These are phyloP conservation scores for Baccha elongata DNA, from an alignment of 2,888 invertebrate species.

Conservation along the genomic window DNA sequence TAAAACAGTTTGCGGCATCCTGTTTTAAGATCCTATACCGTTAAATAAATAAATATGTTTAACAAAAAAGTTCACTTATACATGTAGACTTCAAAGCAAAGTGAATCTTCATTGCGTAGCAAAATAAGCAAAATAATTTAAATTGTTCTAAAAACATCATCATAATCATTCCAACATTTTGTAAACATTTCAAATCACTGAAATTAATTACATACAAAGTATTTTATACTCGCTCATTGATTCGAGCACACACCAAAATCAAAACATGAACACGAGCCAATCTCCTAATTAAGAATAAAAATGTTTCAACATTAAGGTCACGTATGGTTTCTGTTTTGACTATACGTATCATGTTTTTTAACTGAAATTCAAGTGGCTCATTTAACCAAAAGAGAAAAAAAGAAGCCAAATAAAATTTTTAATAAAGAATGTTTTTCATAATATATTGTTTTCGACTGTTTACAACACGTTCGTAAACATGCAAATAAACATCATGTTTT, in stretches of 20 bases:
- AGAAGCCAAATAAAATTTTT: not conserved
- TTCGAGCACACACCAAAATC: constrained; percentile 27
- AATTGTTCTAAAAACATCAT: constrained; percentile 40
- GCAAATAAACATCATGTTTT: constrained; percentile 41
- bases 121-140: constrained; percentile 38
- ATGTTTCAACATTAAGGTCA: constrained; percentile 29
- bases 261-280: constrained; percentile 17
- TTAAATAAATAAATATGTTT: not conserved
- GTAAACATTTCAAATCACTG: constrained; percentile 37
- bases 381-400: too few relatives aligned
- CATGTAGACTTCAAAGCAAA: constrained; percentile 18
- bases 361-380: constrained; percentile 27
- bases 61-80: not conserved
- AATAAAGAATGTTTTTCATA: not conserved
- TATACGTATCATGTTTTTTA: not conserved
- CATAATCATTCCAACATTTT: constrained; percentile 7
- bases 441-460: constrained; percentile 1
- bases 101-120: constrained; percentile 32
- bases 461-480: constrained; percentile 39
- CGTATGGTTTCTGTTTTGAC: constrained; percentile 32
- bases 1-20: not conserved
- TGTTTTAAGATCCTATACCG: not conserved
- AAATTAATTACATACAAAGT: constrained; percentile 48
- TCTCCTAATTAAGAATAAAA: constrained; percentile 5
- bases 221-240: constrained; percentile 42